Base-by-base conservation (phyloP, 2,888 invertebrate species). In the Kryphioiulus occultus region DNA sequence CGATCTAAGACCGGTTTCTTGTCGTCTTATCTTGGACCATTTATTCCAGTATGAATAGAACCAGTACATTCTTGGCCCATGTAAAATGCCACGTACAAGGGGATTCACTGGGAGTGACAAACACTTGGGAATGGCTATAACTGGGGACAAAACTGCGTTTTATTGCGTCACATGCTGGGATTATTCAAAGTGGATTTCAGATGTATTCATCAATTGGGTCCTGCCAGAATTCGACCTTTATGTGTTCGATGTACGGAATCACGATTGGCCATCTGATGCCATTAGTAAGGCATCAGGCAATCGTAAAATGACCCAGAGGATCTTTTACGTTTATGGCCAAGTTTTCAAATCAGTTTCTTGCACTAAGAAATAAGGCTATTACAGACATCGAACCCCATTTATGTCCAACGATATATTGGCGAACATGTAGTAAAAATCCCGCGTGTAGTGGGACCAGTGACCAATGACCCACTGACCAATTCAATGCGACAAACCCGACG, bases 111-210 rank as follows among this genome's bases (percentile, higher is more conserved):
- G 26, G 15, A 26, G 17, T 30, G 12, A n/a, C 68, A 26, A 26
- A 78, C 78, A 30, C 78, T 78, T 17, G 30, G 78, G 30, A 78
- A 78, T 12, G 78, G 30, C 17, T 4, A 78, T 78, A 78, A 78
- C 78, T 32, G 12, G 78, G 78, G 26, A 78, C 15, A 78, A 78
- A 26, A 78, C 30, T 78, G 78, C 78, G 26, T 78, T 78, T 78
- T 78, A 78, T 78, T 78, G 78, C 78, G 17, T 78, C 78, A 32
- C 78, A 78, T 32, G 78, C 78, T 78, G 78, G 30, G 78, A 78
- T 78, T 78, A 78, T 78, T 78, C 78, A 78, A 78, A 30, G 78
- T 78, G 78, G 78, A 78, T 78, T 32, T 78, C 78, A 30, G 78
- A 78, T 26, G 26, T 78, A 78, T 78, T 78, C 30, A 78, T 78